Conservation (phyloP, 2,888 invertebrate genomes). For the Papilio protenor region DNA sequence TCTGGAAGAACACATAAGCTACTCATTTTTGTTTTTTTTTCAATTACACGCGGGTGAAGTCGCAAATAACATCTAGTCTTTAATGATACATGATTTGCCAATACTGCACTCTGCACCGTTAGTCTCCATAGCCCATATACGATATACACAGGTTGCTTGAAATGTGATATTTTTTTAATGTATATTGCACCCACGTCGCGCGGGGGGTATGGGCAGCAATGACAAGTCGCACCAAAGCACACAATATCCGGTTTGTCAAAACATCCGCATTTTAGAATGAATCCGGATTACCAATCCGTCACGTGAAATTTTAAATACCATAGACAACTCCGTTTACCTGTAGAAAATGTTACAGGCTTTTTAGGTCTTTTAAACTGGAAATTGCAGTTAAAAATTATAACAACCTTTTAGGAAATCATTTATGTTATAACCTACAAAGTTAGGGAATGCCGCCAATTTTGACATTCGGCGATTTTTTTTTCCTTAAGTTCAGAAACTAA, state of each 20-base stretch:
- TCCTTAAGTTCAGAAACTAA: not conserved
- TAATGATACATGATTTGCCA: conserved; percentile 45
- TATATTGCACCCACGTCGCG: conserved; percentile 61
- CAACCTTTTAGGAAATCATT: no score
- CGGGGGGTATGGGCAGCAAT: conserved; percentile 57
- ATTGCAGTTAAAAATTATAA: conserved; percentile 22
- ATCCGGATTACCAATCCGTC: conserved; percentile 49
- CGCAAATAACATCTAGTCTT: no score
- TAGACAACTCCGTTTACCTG: not conserved
- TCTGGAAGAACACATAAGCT: no score
- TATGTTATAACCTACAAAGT: not conserved
- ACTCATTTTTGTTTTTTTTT: no score
- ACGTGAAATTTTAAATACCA: not conserved
- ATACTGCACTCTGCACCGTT: conserved; percentile 63
- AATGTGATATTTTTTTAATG: conserved; percentile 73
- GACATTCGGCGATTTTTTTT: not conserved
- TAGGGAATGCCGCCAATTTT: conserved; percentile 31
- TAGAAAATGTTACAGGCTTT: conserved; percentile 16
- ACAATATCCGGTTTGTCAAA: conserved; percentile 64
- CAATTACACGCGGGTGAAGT: no score
- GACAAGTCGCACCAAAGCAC: conserved; percentile 51
- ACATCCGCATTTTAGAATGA: conserved; percentile 63
- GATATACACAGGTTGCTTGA: conserved; percentile 72
- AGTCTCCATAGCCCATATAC: conserved; percentile 78
- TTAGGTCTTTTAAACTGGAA: not conserved